Percentiles rank a stretch among this genome's conserved stretches.
phyloP scores from a whole-genome alignment of 37 sponge, comb jelly and placozoan species.

The Amphimedon queenslandica region DNA sequence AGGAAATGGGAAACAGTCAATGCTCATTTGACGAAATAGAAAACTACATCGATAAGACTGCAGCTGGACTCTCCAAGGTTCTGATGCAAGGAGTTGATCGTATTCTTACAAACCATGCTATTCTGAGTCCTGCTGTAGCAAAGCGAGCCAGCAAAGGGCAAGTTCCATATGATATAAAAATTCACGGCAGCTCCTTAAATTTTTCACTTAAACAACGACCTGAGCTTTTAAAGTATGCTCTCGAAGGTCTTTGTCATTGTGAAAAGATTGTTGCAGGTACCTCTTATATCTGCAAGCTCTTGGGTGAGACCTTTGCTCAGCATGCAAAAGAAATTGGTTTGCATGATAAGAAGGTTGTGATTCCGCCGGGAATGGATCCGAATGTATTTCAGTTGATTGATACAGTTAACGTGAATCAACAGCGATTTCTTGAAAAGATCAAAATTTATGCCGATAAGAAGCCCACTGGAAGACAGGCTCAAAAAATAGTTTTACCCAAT shows the following conservation, averaged over 20 bases:
- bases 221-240: too few species aligned
- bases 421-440: neutral
- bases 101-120: constrained; percentile 23
- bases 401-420: neutral
- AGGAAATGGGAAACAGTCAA: neutral
- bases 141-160: constrained; percentile 21
- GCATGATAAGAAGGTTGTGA: neutral
- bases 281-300: constrained; percentile 6
- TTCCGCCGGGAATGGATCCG: constrained; percentile 14
- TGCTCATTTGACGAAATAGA: constrained; percentile 26
- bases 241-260: constrained; percentile 24
- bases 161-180: constrained; percentile 27
- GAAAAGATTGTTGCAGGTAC: constrained; percentile 17
- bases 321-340: neutral
- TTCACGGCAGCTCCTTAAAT: too few species aligned
- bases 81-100: constrained; percentile 27
- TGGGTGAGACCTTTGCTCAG: constrained; percentile 14
- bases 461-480: constrained; percentile 13
- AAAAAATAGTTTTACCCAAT: constrained; percentile 8
- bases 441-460: neutral
- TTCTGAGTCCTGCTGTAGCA: constrained; percentile 23
- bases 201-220: too few species aligned
- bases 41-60: constrained; percentile 20
- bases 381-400: neutral
- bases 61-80: constrained; percentile 9